Evolutionary conservation across 2,113 vertebrate species (phyloP).

Genomic region (Crotalus tigris): DNA sequence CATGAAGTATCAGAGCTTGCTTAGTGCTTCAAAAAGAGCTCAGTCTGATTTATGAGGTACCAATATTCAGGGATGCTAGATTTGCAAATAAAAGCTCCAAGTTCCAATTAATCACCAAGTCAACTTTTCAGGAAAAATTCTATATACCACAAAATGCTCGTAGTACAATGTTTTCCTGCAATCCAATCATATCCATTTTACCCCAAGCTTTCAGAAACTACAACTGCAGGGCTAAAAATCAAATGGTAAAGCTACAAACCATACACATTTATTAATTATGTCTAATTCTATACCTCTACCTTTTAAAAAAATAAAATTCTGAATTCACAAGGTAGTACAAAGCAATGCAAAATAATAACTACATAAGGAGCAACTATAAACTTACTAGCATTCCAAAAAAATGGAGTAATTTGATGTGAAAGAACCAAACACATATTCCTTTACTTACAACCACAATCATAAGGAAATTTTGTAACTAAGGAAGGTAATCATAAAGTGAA

Average conservation of each 20-base stretch:
- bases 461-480: not conserved
- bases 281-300: not conserved
- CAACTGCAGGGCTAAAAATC: not conserved
- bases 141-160: not conserved
- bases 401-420: not conserved
- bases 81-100: not conserved
- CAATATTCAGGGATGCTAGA: slow-evolving; percentile 19
- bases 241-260: not conserved
- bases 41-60: not conserved
- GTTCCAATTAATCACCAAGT: not conserved
- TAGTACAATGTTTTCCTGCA: not conserved
- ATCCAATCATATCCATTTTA: not conserved
- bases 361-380: not conserved
- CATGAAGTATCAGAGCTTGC: slow-evolving; percentile 8
- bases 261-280: not conserved
- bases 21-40: slow-evolving; percentile 1
- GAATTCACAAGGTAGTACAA: not conserved
- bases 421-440: not conserved
- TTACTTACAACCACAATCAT: not conserved
- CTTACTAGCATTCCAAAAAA: not conserved
- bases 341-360: not conserved
- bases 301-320: not conserved
- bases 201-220: not conserved
- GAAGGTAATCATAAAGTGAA: not conserved
- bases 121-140: not conserved